These are phyloP conservation scores for Procambarus clarkii DNA, from an alignment of 1,140 invertebrate species.

Conservation along the genomic window DNA sequence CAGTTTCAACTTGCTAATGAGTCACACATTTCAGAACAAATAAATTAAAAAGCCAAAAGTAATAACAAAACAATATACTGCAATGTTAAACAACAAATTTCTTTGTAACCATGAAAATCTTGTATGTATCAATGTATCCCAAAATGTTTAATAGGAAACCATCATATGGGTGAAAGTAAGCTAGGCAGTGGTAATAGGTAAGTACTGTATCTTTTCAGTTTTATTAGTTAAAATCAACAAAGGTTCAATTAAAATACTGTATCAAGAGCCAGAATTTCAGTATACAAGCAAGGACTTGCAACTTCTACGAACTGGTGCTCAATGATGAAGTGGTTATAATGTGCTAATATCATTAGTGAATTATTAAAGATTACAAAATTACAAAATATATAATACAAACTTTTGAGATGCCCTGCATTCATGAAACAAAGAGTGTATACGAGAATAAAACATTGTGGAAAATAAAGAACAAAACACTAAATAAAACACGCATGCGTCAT, in stretches of 20 bases:
- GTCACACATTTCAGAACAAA: too few species aligned
- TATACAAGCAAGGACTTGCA: not conserved
- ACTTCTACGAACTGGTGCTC: too few species aligned
- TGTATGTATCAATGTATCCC: not conserved
- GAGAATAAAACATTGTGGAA: slow-evolving; percentile 26
- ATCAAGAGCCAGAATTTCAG: too few species aligned
- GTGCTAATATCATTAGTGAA: too few species aligned
- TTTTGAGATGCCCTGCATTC: slow-evolving; percentile 40
- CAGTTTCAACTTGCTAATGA: too few species aligned
- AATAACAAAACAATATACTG: too few species aligned
- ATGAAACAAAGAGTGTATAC: slow-evolving; percentile 24
- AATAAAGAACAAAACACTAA: slow-evolving; percentile 3
- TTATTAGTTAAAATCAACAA: too few species aligned
- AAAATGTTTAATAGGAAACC: not conserved
- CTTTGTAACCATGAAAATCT: not conserved
- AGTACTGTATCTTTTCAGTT: too few species aligned
- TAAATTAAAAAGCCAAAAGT: too few species aligned
- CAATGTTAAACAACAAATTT: not conserved
- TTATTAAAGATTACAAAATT: not conserved
- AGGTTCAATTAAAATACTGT: too few species aligned
- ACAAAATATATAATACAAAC: slow-evolving; percentile 42
- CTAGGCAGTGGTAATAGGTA: too few species aligned
- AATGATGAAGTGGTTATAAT: too few species aligned
- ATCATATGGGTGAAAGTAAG: not conserved
- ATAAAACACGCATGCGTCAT: not conserved